Base-by-base conservation (phyloP, 2,113 vertebrate species). In the Paracyprichromis sp. region DNA sequence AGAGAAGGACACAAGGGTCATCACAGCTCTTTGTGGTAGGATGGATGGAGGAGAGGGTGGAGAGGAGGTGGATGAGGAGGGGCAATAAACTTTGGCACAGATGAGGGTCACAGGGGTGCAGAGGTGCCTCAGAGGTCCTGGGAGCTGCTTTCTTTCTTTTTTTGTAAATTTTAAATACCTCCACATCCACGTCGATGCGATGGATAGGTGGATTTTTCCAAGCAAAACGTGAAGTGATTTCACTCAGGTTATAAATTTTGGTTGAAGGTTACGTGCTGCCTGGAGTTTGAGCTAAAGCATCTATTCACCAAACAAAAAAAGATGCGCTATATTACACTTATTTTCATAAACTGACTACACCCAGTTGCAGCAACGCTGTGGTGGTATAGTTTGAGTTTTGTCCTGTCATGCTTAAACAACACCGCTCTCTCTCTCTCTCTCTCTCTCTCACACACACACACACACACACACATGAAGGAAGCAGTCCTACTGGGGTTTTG, bases 401-500 rank as follows among this genome's bases (percentile, higher is more conserved):
- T 76, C 59, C 3, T 88, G 82, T 92, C 82, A 87, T 92, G 90
- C 84, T 92, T 87, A 86, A 84, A 86, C 83, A 91, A 78, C 43
- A 61, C 83, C 31, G 12, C 53, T 66, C 73, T 61, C 36, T 1
- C 66, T 34, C 59, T 19, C 26, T 17, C 56, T 9, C 56, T 31
- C 57, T 4, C 56, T 9, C 12, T 2, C 34, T 36, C 52, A 4
- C 53, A 26, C 21, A 26, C 54, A 29, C 54, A 16, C 29, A 4
- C 63, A 24, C 11, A 71, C 83, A 86, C 86, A 88, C 87, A 93
- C 88, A 89, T 2, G 71, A 89, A 91, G 90, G 94, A 94, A 95
- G 93, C 90, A 84, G 93, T 93, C 96, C 96, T 93, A 95, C 95
- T 95, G 95, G 92, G 95, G 93, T 94, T 96, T 96, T 96, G 92